phyloP scores from a whole-genome alignment of 2,797 vertebrate species.

The Rhinogobio ventralis region DNA sequence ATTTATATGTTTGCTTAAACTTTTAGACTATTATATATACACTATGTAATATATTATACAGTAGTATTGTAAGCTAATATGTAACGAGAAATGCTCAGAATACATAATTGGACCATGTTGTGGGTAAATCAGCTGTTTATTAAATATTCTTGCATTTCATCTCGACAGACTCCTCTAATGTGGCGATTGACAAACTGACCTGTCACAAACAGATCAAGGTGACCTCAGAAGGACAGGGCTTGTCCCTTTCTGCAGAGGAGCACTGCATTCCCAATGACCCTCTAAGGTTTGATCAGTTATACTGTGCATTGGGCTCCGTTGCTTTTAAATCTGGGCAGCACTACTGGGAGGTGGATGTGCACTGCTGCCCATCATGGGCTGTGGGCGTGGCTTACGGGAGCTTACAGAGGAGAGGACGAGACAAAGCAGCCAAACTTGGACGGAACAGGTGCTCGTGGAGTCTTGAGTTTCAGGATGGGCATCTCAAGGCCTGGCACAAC shows the following conservation, averaged over 20 bases:
- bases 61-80: neutral
- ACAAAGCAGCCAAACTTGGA: constrained; percentile 76
- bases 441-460: constrained; percentile 80
- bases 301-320: constrained; percentile 70
- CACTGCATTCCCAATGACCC: constrained; percentile 56
- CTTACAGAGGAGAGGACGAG: constrained; percentile 73
- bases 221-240: constrained; percentile 62
- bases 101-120: neutral
- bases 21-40: neutral
- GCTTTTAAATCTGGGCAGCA: constrained; percentile 62
- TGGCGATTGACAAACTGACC: constrained; percentile 71
- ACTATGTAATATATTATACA: neutral
- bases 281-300: constrained; percentile 78
- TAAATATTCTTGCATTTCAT: neutral
- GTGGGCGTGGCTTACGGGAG: constrained; percentile 75
- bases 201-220: constrained; percentile 72
- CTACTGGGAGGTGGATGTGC: constrained; percentile 78
- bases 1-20: neutral
- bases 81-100: neutral
- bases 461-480: constrained; percentile 70
- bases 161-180: constrained; percentile 65
- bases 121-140: neutral
- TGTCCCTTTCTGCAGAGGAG: constrained; percentile 62
- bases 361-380: constrained; percentile 74
- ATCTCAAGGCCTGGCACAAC: constrained; percentile 76